A percentile compares a stretch with the other conserved stretches of the same genome.
Conservation (phyloP, 1,140 invertebrate species). For the Pachyrhynchus sulphureomaculatus region DNA sequence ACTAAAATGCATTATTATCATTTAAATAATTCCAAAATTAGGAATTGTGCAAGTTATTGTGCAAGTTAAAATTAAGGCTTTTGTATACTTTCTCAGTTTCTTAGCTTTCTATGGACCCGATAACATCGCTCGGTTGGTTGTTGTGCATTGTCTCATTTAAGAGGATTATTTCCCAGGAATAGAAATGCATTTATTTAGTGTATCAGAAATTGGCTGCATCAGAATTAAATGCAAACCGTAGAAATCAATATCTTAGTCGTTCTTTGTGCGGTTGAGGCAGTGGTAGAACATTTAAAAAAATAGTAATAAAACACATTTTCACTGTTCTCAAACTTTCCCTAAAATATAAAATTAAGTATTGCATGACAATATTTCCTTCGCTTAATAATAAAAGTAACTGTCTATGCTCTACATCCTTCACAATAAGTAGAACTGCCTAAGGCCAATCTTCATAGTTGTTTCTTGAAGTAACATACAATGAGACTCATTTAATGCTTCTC, state of each 20-base stretch:
- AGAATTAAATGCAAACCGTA: slow-evolving; percentile 1
- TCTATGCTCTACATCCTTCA: too few relatives aligned
- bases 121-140: slow-evolving; percentile 14
- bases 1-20: slow-evolving; percentile 22
- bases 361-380: too few relatives aligned
- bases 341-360: too few relatives aligned
- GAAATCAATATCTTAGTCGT: slow-evolving; percentile 2
- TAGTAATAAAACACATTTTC: neutral
- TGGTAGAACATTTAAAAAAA: too few relatives aligned
- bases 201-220: slow-evolving; percentile 11
- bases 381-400: too few relatives aligned
- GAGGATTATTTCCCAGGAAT: slow-evolving; percentile 28
- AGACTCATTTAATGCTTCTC: too few relatives aligned
- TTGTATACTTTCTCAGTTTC: slow-evolving; percentile 32
- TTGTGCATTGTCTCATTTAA: slow-evolving; percentile 27
- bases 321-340: too few relatives aligned
- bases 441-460: too few relatives aligned
- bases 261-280: neutral
- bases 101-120: slow-evolving; percentile 23
- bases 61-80: slow-evolving; percentile 23
- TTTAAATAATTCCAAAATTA: slow-evolving; percentile 29
- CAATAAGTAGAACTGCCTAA: too few relatives aligned
- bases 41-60: slow-evolving; percentile 28
- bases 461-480: too few relatives aligned
- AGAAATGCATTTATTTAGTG: slow-evolving; percentile 22